Evolutionary conservation across 2,113 vertebrate genomes (phyloP).

Genomic region (Elaphurus davidianus): DNA sequence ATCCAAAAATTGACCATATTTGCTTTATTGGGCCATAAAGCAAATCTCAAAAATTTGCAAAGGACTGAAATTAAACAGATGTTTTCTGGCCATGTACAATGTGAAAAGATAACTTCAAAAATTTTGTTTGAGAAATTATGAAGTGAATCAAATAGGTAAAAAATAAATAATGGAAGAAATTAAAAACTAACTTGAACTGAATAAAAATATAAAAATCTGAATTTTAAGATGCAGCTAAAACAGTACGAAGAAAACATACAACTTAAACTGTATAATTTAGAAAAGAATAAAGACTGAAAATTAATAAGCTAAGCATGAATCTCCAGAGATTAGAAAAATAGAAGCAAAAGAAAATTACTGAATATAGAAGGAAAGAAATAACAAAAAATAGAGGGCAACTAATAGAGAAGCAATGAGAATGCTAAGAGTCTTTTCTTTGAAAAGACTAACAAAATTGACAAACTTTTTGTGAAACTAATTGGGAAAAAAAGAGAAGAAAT

Average conservation of each 20-base stretch:
- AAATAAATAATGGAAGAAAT: not conserved
- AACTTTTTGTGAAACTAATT: not conserved
- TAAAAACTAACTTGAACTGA: not conserved
- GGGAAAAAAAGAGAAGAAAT: not conserved
- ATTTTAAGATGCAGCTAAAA: not conserved
- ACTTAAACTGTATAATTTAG: not conserved
- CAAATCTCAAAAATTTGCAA: not conserved
- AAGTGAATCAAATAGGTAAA: not conserved
- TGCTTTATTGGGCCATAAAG: not conserved
- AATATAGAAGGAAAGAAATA: not conserved
- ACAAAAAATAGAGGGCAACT: not conserved
- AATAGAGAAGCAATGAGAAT: not conserved
- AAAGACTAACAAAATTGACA: not conserved
- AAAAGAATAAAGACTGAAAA: not conserved
- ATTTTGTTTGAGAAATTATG: not conserved
- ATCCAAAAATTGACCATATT: not conserved
- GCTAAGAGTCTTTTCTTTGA: not conserved
- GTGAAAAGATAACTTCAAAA: not conserved
- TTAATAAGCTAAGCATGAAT: not conserved
- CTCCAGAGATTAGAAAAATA: not conserved
- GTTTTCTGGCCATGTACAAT: not conserved
- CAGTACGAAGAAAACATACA: not conserved
- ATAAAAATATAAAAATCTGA: not conserved
- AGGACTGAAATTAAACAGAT: not conserved
- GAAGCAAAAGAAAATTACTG: not conserved